A percentile compares a stretch with the other conserved stretches of the same genome.
Evolutionary conservation across 2,113 vertebrate genomes (phyloP).

Genomic region (Eptesicus fuscus): DNA sequence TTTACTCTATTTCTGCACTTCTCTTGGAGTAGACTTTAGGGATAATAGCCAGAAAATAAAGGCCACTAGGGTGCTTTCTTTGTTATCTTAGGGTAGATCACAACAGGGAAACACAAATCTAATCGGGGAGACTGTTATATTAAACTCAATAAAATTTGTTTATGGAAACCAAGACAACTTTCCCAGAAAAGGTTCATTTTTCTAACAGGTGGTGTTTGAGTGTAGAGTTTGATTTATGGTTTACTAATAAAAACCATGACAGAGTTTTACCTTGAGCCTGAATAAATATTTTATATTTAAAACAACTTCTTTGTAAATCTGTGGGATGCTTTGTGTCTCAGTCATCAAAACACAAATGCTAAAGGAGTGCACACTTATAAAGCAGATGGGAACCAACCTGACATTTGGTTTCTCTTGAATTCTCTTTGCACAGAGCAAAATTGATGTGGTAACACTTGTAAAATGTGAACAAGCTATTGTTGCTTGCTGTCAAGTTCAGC

Average conservation of each 20-base stretch:
- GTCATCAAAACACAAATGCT: not conserved
- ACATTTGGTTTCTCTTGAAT: not conserved
- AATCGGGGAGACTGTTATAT: not conserved
- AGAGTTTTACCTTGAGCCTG: not conserved
- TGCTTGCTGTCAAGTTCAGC: not conserved
- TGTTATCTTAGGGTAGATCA: not conserved
- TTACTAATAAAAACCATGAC: not conserved
- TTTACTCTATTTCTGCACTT: not conserved
- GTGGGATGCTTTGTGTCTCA: not conserved
- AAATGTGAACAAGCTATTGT: not conserved
- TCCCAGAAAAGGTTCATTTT: slow-evolving; percentile 15
- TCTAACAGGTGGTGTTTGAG: not conserved
- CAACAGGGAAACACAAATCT: not conserved
- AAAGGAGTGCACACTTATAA: not conserved
- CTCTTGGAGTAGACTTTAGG: not conserved
- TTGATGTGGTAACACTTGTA: not conserved
- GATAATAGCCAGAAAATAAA: not conserved
- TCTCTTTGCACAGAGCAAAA: not conserved
- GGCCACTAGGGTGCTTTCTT: not conserved
- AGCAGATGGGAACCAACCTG: not conserved
- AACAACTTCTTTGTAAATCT: not conserved
- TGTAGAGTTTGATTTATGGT: not conserved
- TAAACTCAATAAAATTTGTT: not conserved
- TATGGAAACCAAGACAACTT: not conserved
- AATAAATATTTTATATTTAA: not conserved